Conservation (phyloP, 2,797 vertebrate genomes). For the Hypotaenidia okinawae region DNA sequence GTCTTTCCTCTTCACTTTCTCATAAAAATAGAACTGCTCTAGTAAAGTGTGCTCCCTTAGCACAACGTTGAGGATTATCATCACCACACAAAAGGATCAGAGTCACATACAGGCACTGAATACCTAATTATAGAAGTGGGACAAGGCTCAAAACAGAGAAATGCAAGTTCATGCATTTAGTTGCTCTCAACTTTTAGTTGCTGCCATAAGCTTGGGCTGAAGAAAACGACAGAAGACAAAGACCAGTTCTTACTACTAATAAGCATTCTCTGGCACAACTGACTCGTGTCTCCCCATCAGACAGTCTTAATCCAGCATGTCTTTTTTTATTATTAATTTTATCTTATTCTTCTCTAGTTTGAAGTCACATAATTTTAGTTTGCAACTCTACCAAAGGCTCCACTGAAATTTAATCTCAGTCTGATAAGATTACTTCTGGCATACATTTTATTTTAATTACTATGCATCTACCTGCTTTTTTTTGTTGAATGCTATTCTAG, state of each 20-base stretch:
- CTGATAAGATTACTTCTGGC: background rate
- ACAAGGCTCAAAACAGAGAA: background rate
- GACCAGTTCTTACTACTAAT: background rate
- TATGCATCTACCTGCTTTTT: background rate
- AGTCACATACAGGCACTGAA: background rate
- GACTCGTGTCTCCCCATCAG: background rate
- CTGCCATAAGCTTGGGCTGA: background rate
- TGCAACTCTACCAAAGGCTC: background rate
- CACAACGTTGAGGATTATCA: background rate
- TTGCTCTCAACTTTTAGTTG: background rate
- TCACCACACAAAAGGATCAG: background rate
- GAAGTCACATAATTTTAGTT: background rate
- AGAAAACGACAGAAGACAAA: background rate
- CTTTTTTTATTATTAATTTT: too few species aligned
- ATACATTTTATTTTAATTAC: background rate
- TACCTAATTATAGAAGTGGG: slow-evolving; percentile 1
- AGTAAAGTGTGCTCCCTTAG: background rate
- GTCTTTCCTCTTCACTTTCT: background rate
- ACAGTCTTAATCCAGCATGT: background rate
- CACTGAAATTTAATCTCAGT: background rate
- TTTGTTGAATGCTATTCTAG: background rate
- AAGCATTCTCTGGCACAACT: background rate
- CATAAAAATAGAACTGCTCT: background rate
- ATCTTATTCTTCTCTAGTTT: background rate
- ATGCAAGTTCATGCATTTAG: background rate